Percentiles rank a stretch among this genome's conserved stretches.
Conservation (phyloP, 2,113 vertebrate genomes). For the Hippopotamus amphibius region DNA sequence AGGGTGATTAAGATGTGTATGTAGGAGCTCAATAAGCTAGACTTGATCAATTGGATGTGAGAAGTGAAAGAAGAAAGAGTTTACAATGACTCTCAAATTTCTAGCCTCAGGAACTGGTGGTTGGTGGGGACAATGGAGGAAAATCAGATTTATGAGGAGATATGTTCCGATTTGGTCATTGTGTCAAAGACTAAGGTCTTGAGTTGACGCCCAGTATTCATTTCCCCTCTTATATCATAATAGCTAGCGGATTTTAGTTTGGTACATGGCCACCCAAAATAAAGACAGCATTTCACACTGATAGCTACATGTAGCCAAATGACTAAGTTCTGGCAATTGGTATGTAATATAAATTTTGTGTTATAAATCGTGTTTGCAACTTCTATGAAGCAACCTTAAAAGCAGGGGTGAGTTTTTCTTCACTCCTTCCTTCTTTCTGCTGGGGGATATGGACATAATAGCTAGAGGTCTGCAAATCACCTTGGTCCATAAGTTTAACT, state of each 20-base stretch:
- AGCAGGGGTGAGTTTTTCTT: not conserved
- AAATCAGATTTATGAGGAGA: not conserved
- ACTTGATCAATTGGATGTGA: not conserved
- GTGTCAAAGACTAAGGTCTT: not conserved
- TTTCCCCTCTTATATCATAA: not conserved
- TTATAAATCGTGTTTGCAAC: not conserved
- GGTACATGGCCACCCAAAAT: not conserved
- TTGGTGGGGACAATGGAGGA: not conserved
- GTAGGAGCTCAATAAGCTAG: not conserved
- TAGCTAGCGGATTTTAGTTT: not conserved
- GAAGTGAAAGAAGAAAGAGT: not conserved
- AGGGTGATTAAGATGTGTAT: not conserved
- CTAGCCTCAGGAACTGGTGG: not conserved
- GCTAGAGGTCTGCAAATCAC: not conserved
- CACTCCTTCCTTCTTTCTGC: not conserved
- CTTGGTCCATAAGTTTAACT: not conserved
- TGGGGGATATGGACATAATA: not conserved
- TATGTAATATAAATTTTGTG: not conserved
- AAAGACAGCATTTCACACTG: not conserved
- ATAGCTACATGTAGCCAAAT: not conserved
- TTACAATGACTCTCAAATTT: conserved; percentile 18
- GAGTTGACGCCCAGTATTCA: not conserved
- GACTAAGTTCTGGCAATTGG: not conserved
- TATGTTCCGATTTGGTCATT: not conserved
- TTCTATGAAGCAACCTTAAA: conserved; percentile 5